These are phyloP conservation scores for Micromesistius poutassou DNA, from an alignment of 2,797 vertebrate species.

Conservation along the genomic window DNA sequence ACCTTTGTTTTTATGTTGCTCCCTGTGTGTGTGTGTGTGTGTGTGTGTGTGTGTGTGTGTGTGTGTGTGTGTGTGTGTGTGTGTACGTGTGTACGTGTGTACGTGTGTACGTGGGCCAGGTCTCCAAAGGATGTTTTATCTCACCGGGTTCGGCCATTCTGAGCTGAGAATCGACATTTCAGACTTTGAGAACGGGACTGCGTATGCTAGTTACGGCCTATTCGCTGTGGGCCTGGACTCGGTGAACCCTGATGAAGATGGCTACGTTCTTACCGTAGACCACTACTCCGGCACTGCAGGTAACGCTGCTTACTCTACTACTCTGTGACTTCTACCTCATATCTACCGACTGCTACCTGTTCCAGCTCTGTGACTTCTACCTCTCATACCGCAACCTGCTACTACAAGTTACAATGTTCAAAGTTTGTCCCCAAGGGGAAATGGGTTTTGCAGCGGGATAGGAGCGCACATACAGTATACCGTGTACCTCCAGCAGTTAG, in stretches of 20 bases:
- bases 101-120: conserved; percentile 63
- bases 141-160: conserved; percentile 84
- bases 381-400: neutral
- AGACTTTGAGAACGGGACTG: conserved; percentile 89
- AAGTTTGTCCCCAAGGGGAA: neutral
- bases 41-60: too few relatives aligned
- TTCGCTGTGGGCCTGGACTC: conserved; percentile 89
- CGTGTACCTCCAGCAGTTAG: neutral
- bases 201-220: conserved; percentile 81
- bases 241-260: conserved; percentile 89
- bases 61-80: too few relatives aligned
- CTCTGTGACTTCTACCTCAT: neutral
- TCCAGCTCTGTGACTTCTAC: neutral
- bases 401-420: neutral
- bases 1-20: too few relatives aligned
- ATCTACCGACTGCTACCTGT: too few relatives aligned
- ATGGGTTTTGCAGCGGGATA: neutral
- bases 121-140: conserved; percentile 80
- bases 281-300: conserved; percentile 90
- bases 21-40: too few relatives aligned
- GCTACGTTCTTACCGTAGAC: conserved; percentile 81
- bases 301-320: conserved; percentile 39
- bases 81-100: neutral
- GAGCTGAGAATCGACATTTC: conserved; percentile 89
- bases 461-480: neutral